These are phyloP conservation scores for Agrochola macilenta DNA, from an alignment of 2,888 invertebrate genomes.

Conservation along the genomic window DNA sequence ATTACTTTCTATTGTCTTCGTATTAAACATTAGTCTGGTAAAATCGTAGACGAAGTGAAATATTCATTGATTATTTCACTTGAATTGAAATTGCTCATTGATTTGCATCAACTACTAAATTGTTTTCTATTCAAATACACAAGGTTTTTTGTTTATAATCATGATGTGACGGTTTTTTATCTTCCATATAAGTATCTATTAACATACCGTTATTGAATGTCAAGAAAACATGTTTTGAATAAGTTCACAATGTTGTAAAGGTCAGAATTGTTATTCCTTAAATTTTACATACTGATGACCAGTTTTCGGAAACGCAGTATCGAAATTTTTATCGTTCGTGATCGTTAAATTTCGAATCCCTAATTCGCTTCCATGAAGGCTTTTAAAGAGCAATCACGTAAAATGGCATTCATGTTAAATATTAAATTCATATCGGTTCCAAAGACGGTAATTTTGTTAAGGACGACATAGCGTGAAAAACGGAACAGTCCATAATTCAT, in stretches of 20 bases:
- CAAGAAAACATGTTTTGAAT: conserved; percentile 45
- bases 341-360: conserved; percentile 1
- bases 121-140: conserved; percentile 10
- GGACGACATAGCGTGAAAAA: conserved; percentile 60
- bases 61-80: conserved; percentile 13
- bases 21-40: conserved; percentile 5
- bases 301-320: conserved; percentile 29
- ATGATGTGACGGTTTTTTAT: conserved; percentile 31
- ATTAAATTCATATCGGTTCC: conserved; percentile 20
- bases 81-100: conserved; percentile 1
- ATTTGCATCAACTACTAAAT: conserved; percentile 16
- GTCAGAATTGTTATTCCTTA: conserved; percentile 32
- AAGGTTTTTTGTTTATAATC: conserved; percentile 28
- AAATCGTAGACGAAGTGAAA: conserved; percentile 13
- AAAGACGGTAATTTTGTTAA: conserved; percentile 42
- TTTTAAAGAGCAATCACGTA: not conserved
- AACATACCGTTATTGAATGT: conserved; percentile 49
- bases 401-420: conserved; percentile 12
- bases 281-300: conserved; percentile 2
- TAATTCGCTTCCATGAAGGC: conserved; percentile 8
- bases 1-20: conserved; percentile 42
- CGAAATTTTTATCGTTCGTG: not conserved
- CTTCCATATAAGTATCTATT: conserved; percentile 13
- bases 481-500: conserved; percentile 74
- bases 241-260: conserved; percentile 34